Evolutionary conservation across 2,888 invertebrate species (phyloP).

Genomic region (Deroplatys truncata): DNA sequence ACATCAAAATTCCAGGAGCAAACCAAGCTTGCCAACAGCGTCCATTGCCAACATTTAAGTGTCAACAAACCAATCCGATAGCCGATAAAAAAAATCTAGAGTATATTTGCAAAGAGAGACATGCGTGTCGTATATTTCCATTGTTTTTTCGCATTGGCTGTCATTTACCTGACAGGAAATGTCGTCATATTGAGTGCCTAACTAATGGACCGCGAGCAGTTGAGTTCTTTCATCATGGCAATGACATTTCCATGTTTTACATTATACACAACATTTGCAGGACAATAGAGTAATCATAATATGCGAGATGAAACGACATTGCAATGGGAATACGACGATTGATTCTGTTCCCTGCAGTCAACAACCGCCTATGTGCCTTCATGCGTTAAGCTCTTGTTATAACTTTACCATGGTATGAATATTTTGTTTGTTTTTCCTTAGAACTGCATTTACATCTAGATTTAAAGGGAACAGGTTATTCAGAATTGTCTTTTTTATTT

Average conservation of each 20-base stretch:
- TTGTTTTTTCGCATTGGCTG: neutral
- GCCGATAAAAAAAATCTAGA: neutral
- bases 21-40: no score
- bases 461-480: no score
- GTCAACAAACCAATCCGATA: neutral
- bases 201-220: neutral
- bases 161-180: neutral
- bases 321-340: neutral
- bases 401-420: no score
- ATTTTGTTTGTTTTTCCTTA: no score
- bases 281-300: neutral
- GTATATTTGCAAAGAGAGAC: neutral
- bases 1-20: no score
- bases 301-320: neutral
- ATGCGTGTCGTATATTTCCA: neutral
- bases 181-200: neutral
- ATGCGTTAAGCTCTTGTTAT: no score
- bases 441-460: no score
- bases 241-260: neutral
- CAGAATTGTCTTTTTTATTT: no score
- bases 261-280: neutral
- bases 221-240: neutral
- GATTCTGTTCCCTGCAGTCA: neutral
- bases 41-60: neutral
- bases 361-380: neutral